Evolutionary conservation across 2,113 vertebrate species (phyloP).

Genomic region (Saiga tatarica): DNA sequence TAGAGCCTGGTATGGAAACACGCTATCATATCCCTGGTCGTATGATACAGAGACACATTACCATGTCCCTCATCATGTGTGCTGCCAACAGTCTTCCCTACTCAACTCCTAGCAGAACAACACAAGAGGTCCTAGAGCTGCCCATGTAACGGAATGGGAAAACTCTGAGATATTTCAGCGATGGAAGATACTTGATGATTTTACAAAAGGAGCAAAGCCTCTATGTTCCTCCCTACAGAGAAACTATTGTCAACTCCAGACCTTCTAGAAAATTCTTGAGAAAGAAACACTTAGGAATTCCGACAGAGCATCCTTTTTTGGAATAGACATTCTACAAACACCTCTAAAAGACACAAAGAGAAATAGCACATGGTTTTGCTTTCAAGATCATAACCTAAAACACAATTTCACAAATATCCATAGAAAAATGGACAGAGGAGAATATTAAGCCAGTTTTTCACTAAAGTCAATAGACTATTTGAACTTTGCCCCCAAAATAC

Average conservation of each 20-base stretch:
- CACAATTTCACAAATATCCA: slow-evolving; percentile 5
- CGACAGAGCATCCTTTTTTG: slow-evolving; percentile 31
- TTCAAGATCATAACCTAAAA: slow-evolving; percentile 26
- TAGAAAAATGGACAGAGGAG: slow-evolving; percentile 2
- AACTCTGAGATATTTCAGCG: not conserved
- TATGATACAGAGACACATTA: not conserved
- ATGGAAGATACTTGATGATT: not conserved
- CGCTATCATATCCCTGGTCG: rapidly evolving
- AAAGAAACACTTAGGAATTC: not conserved
- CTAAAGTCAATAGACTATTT: not conserved
- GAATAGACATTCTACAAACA: not conserved
- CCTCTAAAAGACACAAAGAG: not conserved
- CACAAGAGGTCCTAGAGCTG: too few species aligned
- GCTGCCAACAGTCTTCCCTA: not conserved
- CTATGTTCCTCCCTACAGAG: not conserved
- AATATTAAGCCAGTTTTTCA: not conserved
- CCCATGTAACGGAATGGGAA: not conserved
- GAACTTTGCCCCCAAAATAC: not conserved
- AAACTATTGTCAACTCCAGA: slow-evolving; percentile 10
- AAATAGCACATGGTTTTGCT: not conserved
- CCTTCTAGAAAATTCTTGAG: slow-evolving; percentile 35
- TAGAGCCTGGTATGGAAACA: not conserved
- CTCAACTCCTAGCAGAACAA: not conserved
- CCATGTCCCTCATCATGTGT: not conserved
- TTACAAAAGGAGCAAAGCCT: not conserved